Evolutionary conservation across 2,797 vertebrate genomes (phyloP).

Genomic region (Anabacerthia variegaticeps): DNA sequence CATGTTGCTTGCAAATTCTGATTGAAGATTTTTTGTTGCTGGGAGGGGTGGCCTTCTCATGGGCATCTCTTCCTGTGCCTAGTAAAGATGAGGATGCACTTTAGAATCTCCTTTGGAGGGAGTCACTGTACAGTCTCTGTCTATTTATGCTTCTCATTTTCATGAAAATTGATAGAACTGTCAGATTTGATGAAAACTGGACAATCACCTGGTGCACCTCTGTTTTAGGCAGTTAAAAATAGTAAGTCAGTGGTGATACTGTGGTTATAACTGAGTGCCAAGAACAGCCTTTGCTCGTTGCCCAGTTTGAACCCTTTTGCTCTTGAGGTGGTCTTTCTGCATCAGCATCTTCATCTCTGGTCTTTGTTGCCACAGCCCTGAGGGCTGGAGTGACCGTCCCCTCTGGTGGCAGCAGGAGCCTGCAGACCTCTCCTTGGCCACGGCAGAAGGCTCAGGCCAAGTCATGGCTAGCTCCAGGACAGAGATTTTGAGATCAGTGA

Average conservation of each 20-base stretch:
- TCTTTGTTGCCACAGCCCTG: neutral
- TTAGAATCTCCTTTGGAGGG: neutral
- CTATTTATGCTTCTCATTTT: neutral
- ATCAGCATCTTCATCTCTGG: neutral
- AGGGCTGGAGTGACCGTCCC: neutral
- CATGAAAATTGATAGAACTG: neutral
- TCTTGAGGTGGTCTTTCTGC: accelerated
- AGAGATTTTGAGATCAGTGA: no score
- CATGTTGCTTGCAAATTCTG: neutral
- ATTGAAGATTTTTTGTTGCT: neutral
- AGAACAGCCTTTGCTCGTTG: neutral
- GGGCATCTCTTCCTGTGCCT: neutral
- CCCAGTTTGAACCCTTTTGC: neutral
- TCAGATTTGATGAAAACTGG: neutral
- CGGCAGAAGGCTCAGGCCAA: no score
- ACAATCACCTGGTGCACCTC: neutral
- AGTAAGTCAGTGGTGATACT: neutral
- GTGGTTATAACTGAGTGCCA: neutral
- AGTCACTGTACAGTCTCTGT: neutral
- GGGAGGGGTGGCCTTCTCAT: neutral
- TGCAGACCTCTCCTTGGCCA: no score
- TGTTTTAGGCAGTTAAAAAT: neutral
- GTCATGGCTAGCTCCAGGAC: no score
- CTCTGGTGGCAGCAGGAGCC: neutral
- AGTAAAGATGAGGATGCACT: neutral